Evolutionary conservation across 37 sponge, comb jelly and placozoan species (phyloP).

Genomic region (Chondrilla cf. caribensis): DNA sequence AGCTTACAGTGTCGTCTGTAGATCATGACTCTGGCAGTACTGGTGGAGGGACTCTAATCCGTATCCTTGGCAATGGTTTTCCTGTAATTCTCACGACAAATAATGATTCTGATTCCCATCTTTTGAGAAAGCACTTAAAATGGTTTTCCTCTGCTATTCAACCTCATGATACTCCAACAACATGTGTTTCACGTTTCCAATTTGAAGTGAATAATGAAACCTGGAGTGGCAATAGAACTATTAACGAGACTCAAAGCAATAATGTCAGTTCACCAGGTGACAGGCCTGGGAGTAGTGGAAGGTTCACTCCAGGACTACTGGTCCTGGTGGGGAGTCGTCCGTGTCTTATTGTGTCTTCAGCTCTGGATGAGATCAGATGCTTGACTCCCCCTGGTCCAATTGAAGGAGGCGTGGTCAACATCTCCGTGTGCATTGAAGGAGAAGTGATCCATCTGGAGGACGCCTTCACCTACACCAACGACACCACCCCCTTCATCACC

Average conservation of each 20-base stretch:
- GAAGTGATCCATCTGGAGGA: slow-evolving; percentile 7
- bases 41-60: slow-evolving; percentile 51
- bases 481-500: slow-evolving; percentile 4
- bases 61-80: slow-evolving; percentile 62
- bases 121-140: too few relatives aligned
- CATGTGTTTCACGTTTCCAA: too few relatives aligned
- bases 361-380: neutral
- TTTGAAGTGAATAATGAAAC: too few relatives aligned
- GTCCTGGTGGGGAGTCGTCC: neutral
- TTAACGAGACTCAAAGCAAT: neutral
- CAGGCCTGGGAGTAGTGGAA: neutral
- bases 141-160: too few relatives aligned
- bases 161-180: too few relatives aligned
- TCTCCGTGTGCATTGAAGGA: slow-evolving; percentile 27
- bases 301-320: neutral
- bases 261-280: neutral
- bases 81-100: neutral
- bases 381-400: neutral
- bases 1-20: slow-evolving; percentile 34
- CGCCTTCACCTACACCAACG: neutral
- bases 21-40: slow-evolving; percentile 29
- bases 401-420: slow-evolving; percentile 20
- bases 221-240: too few relatives aligned
- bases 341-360: neutral
- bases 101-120: neutral